Evolutionary conservation across 2,797 vertebrate species (phyloP), one percentile per base, ranked within the genome.

Genomic region (Triplophysa bombifrons): DNA sequence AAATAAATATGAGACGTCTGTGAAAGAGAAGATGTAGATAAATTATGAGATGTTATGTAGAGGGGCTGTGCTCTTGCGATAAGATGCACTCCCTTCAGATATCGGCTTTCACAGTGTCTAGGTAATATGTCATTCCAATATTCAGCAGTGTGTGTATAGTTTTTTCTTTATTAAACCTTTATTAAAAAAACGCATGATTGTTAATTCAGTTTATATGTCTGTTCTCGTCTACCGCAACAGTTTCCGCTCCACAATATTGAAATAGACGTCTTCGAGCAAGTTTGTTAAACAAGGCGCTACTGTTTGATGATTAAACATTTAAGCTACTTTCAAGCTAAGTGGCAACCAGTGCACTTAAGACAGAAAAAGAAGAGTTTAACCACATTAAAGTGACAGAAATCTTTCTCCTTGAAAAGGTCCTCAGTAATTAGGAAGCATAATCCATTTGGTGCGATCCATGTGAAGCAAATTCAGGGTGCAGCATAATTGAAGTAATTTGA

Each of bases 401-500:
- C 72, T 61, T 67, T 74, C 72, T 72, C 64, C 65, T 51, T 78
- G 56, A 72, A 64, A 27, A 60, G 72, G 77, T 73, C 19, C 65
- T 78, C 82, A 67, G 85, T 88, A 88, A 91, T 90, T 88, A 87
- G 80, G 78, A 84, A 81, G 72, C 78, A 85, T 86, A 85, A 72
- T 83, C 83, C 55, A 87, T 89, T 90, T 86, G 82, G 84, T 73
- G 78, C 84, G 85, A 72, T 74, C 81, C 89, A 87, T 87, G 90
- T 89, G 83, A 89, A 89, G 87, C 87, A 83, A 83, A 89, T 82
- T 82, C 84, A 87, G 82, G 83, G 79, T 86, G 84, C 82, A 74
- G 73, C 78, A 88, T 89, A 90, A 92, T 88, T 84, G 85, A 87
- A 90, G 90, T 90, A 86, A 89, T 79, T 91, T 87, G 83, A 46